phyloP scores from a whole-genome alignment of 2,797 vertebrate species.

The Halcyon chelicuti region DNA sequence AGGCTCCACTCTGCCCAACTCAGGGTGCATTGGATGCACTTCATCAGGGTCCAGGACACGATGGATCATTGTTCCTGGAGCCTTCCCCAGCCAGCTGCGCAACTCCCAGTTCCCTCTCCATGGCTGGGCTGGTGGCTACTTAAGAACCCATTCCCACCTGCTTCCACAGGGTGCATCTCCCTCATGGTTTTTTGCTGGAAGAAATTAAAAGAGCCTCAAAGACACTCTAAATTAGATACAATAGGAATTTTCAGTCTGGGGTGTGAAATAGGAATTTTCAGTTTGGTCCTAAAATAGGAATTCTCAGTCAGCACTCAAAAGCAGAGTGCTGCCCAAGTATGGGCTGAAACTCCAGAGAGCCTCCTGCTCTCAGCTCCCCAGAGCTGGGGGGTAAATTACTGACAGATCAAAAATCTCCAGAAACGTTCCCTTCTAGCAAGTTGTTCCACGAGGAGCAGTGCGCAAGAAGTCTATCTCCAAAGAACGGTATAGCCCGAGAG shows the following conservation, averaged over 20 bases:
- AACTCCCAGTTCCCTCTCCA: not conserved
- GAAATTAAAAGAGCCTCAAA: not conserved
- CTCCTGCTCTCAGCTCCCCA: not conserved
- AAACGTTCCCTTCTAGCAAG: not conserved
- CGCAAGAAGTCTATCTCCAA: not conserved
- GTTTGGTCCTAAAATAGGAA: not conserved
- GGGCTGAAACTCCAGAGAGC: not conserved
- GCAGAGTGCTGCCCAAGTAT: not conserved
- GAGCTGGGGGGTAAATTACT: not conserved
- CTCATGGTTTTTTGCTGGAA: not conserved
- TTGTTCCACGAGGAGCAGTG: not conserved
- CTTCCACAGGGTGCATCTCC: not conserved
- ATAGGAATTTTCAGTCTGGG: not conserved
- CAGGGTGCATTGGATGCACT: rapidly evolving
- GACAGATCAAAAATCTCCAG: not conserved
- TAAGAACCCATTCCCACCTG: not conserved
- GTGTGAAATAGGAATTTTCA: not conserved
- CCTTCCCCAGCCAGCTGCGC: not conserved
- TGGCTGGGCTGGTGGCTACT: not conserved
- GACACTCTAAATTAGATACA: not conserved
- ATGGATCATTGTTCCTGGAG: rapidly evolving
- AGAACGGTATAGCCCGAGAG: not conserved
- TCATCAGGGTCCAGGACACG: rapidly evolving
- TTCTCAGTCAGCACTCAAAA: not conserved
- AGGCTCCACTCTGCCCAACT: not conserved